Evolutionary conservation across 2,888 invertebrate genomes (phyloP), one percentile per base, ranked within the genome.

Genomic region (Drosophila fungiperda): DNA sequence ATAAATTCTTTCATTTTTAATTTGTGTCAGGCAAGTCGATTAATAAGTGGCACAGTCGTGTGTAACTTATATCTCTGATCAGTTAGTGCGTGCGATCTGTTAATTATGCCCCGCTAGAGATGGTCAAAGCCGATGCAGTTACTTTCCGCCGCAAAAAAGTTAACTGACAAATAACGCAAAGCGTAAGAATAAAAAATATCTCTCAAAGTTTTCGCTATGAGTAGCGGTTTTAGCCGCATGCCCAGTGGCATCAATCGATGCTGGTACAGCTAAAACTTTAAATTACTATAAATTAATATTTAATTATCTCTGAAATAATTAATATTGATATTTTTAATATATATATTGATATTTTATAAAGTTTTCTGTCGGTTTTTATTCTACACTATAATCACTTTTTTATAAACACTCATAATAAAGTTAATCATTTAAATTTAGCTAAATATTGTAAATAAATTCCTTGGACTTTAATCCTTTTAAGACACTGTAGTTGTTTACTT

Each of bases 41-140:
- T 86, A 76, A 76, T 76, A 90, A 84, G 78, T 90, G 89, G 87
- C 89, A 84, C 90, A 87, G 53, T 38, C 71, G 60, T 67, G 69
- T 78, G 66, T 62, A n/a, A 32, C 45, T 65, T 35, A 48, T 45
- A 42, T 71, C 45, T 68, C 0, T 36, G 58, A 53, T 53, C 66
- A 58, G 58, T 29, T 55, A 20, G 38, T 73, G 72, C 68, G 71
- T 62, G 66, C 67, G 74, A 87, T 78, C 90, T 77, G 61, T 84
- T 87, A 87, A 90, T 89, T 82, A 84, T 82, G 85, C 55, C 78
- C 73, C 66, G 75, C 60, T 78, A 85, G 72, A 89, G 77, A 73
- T 87, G 82, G 89, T 75, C 82, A 81, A 68, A 63, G 71, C 8
- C 32, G 79, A 71, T 84, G 71, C 74, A 82, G 71, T 84, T 76